Evolutionary conservation across 2,797 vertebrate species (phyloP).

Genomic region (Dallia pectoralis): DNA sequence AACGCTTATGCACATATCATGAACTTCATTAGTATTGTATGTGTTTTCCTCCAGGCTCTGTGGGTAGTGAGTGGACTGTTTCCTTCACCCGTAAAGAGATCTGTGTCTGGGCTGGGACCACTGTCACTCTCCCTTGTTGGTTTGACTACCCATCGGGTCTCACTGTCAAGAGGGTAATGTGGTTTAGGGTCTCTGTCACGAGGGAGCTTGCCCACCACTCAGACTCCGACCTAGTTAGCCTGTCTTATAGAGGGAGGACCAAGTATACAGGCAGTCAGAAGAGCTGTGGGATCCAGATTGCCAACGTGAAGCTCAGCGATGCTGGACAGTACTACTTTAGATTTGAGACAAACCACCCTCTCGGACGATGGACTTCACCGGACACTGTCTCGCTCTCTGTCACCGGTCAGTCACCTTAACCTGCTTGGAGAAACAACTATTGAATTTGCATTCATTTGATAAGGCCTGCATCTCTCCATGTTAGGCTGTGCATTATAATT

Average conservation of each 20-base stretch:
- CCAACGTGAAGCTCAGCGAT: conserved; percentile 69
- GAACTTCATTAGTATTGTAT: neutral
- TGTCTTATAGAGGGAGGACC: conserved; percentile 67
- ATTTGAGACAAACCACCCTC: conserved; percentile 74
- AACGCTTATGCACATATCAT: neutral
- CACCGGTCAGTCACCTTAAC: conserved; percentile 56
- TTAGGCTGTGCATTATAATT: neutral
- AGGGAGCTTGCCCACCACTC: conserved; percentile 73
- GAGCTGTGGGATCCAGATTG: conserved; percentile 76
- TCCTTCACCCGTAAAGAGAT: conserved; percentile 74
- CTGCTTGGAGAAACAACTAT: neutral
- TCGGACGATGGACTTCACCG: conserved; percentile 76
- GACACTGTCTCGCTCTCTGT: conserved; percentile 70
- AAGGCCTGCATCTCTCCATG: neutral
- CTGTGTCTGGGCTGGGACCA: conserved; percentile 78
- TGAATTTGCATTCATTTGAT: neutral
- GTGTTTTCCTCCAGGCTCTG: conserved; percentile 7
- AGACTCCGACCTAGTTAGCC: conserved; percentile 66
- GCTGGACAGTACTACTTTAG: conserved; percentile 77
- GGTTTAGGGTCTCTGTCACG: conserved; percentile 74
- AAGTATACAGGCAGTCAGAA: conserved; percentile 72
- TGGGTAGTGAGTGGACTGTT: conserved; percentile 72
- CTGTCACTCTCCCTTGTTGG: conserved; percentile 73
- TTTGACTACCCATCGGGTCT: conserved; percentile 76
- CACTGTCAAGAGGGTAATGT: conserved; percentile 72